Evolutionary conservation across 1,140 invertebrate species (phyloP).

Genomic region (Euwallacea fornicatus): DNA sequence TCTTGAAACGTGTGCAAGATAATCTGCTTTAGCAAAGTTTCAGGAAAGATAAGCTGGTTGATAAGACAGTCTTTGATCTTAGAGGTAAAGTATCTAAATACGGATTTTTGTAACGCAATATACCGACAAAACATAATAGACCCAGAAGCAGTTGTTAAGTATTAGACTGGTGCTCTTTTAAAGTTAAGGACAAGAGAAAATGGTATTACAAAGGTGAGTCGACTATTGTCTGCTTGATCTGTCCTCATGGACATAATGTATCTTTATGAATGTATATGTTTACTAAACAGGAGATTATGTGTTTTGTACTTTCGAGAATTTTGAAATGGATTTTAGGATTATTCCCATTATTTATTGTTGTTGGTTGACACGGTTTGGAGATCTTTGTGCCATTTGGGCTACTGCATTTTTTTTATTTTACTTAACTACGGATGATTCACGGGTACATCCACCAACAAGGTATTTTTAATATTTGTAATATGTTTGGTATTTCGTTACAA

Average conservation of each 20-base stretch:
- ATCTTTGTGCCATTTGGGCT: no score
- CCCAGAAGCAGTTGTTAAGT: neutral
- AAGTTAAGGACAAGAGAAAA: slow-evolving; percentile 20
- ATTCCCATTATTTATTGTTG: neutral
- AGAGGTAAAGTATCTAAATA: slow-evolving; percentile 8
- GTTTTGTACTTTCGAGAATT: slow-evolving; percentile 1
- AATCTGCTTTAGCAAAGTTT: slow-evolving; percentile 11
- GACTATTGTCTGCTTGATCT: slow-evolving; percentile 1
- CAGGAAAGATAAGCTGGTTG: slow-evolving; percentile 7
- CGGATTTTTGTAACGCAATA: slow-evolving; percentile 25
- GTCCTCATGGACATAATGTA: neutral
- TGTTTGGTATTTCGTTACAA: no score
- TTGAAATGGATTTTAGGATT: slow-evolving; percentile 13
- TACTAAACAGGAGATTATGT: slow-evolving; percentile 10
- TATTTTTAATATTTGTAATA: no score
- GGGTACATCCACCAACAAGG: no score
- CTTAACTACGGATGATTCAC: no score
- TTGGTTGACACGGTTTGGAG: no score
- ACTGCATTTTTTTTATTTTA: no score
- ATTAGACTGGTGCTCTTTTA: slow-evolving; percentile 5
- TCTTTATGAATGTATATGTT: slow-evolving; percentile 17
- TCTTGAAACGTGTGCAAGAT: neutral
- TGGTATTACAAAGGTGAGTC: slow-evolving; percentile 14
- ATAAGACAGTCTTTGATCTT: slow-evolving; percentile 11
- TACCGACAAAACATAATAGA: slow-evolving; percentile 15